These are phyloP conservation scores for Eustalomyia histrio DNA, from an alignment of 2,888 invertebrate genomes.

Conservation along the genomic window DNA sequence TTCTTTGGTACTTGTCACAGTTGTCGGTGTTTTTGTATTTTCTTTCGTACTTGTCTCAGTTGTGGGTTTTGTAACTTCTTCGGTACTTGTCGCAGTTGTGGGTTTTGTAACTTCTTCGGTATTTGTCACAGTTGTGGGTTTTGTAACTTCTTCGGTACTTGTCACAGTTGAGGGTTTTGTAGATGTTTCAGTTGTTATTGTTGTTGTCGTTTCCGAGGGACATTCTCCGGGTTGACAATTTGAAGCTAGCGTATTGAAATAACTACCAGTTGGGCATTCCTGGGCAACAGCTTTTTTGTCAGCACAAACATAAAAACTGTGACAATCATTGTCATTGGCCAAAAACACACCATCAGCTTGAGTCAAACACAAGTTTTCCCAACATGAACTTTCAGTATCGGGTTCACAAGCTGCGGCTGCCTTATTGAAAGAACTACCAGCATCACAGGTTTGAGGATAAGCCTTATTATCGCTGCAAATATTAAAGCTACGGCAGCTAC, in stretches of 20 bases:
- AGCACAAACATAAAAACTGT: constrained; percentile 69
- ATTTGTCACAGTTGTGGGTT: neutral
- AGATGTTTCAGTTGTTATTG: neutral
- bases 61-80: neutral
- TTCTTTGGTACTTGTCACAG: neutral
- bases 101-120: neutral
- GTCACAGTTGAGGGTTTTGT: neutral
- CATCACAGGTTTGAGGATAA: constrained; percentile 70
- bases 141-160: neutral
- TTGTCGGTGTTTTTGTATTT: neutral
- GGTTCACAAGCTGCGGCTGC: constrained; percentile 65
- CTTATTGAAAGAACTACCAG: constrained; percentile 70
- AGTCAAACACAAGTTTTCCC: constrained; percentile 71
- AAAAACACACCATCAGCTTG: constrained; percentile 59
- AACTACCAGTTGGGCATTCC: constrained; percentile 68
- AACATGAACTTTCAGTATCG: constrained; percentile 69
- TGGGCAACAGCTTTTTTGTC: constrained; percentile 56
- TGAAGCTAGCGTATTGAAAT: constrained; percentile 56
- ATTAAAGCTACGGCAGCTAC: constrained; percentile 69
- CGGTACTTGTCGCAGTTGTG: neutral
- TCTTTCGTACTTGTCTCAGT: neutral
- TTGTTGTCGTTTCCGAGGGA: constrained; percentile 52
- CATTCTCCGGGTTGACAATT: constrained; percentile 70
- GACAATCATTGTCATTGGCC: constrained; percentile 65
- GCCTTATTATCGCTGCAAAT: constrained; percentile 71